Conservation (phyloP, 2,113 vertebrate species). For the Hemicordylus capensis region DNA sequence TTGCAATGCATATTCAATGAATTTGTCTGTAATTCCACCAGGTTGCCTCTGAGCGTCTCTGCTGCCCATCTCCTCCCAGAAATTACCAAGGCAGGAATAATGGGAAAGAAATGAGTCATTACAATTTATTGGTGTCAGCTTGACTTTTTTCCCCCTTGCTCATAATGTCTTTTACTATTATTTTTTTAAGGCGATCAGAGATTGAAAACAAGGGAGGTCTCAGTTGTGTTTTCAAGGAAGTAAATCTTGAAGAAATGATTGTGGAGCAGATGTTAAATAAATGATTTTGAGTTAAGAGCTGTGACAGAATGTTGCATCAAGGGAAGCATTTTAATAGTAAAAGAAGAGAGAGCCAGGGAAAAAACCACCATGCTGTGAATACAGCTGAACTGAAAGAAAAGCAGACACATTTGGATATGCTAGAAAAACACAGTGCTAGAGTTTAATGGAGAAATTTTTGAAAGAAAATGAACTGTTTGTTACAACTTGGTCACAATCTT, state of each 20-base stretch:
- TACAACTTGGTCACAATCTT: background rate
- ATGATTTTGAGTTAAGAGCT: conserved; percentile 67
- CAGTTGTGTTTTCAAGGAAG: conserved; percentile 67
- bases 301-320: conserved; percentile 41
- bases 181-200: conserved; percentile 73
- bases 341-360: background rate
- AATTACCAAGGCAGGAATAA: conserved; percentile 62
- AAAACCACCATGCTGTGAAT: conserved; percentile 20
- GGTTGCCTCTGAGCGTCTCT: conserved; percentile 73
- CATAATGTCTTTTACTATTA: conserved; percentile 70
- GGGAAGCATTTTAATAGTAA: conserved; percentile 53
- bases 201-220: conserved; percentile 73
- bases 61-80: conserved; percentile 52
- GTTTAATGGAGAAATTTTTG: conserved; percentile 11
- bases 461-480: conserved; percentile 22
- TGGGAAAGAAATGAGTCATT: conserved; percentile 67
- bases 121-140: conserved; percentile 74
- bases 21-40: conserved; percentile 57
- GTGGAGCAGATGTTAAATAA: conserved; percentile 72
- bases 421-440: conserved; percentile 23
- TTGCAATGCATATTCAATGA: background rate
- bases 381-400: conserved; percentile 43
- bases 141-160: conserved; percentile 57
- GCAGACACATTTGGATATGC: conserved; percentile 17
- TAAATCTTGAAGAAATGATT: conserved; percentile 75